These are phyloP conservation scores for Platyura marginata DNA, from an alignment of 1,140 invertebrate species.

Conservation along the genomic window DNA sequence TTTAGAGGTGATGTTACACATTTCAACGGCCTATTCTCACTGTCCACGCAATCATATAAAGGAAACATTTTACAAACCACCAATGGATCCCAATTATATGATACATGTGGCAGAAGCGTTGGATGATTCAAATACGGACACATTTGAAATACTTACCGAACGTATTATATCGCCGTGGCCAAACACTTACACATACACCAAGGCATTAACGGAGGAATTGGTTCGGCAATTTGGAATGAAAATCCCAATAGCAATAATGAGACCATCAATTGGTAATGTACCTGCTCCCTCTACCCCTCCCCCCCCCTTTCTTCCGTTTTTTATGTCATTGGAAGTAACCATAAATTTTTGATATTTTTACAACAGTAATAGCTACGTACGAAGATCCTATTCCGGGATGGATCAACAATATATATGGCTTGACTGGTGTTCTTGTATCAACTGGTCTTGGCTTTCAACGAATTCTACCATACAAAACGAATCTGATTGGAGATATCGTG, in stretches of 20 bases:
- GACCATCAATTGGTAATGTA: slow-evolving; percentile 44
- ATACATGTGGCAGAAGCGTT: slow-evolving; percentile 47
- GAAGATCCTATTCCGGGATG: slow-evolving; percentile 40
- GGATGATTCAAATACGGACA: slow-evolving; percentile 37
- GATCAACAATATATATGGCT: slow-evolving; percentile 63
- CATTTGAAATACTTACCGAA: slow-evolving; percentile 36
- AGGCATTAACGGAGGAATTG: slow-evolving; percentile 34
- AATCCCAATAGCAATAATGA: slow-evolving; percentile 46
- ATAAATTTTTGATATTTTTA: neutral
- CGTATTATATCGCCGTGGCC: slow-evolving; percentile 29
- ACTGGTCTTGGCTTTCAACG: slow-evolving; percentile 42
- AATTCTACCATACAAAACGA: slow-evolving; percentile 30
- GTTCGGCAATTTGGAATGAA: slow-evolving; percentile 24
- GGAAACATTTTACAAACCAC: slow-evolving; percentile 35
- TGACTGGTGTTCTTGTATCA: slow-evolving; percentile 32
- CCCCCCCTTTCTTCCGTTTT: too few relatives aligned
- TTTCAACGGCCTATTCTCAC: slow-evolving; percentile 44
- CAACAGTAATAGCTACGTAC: slow-evolving; percentile 26
- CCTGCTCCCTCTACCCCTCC: too few relatives aligned
- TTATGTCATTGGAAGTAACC: too few relatives aligned
- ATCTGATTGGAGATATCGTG: slow-evolving; percentile 44
- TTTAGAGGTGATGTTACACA: slow-evolving; percentile 37
- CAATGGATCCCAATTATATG: slow-evolving; percentile 31
- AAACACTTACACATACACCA: slow-evolving; percentile 38
- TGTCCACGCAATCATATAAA: slow-evolving; percentile 31